Evolutionary conservation across 2,888 invertebrate genomes (phyloP), one percentile per base, ranked within the genome.

Genomic region (Leptopilina syphax): DNA sequence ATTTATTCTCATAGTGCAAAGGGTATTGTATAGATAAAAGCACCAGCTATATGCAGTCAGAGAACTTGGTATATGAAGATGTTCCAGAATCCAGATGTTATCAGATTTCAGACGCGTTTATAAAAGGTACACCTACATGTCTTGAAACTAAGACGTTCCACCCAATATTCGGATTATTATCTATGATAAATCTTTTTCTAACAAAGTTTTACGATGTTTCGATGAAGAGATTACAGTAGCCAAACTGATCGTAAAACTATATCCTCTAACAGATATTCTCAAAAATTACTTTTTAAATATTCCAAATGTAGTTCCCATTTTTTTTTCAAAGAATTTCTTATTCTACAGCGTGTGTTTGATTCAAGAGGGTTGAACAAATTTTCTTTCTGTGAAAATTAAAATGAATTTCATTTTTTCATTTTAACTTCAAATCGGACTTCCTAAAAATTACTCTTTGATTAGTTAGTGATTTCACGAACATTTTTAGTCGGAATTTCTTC

Each of bases 61-160:
- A 73, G 34, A 70, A 24, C 34, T 34, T 66, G n/a, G 65, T 65
- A 65, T 77, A 88, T 87, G 86, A 83, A 88, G 85, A 87, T 82
- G 84, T 87, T 83, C 80, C 77, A 85, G 86, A 87, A 87, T 83
- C 80, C 77, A 85, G 86, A 87, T 88, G 65, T 65, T 88, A 87
- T 88, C 88, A 77, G 77, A 44, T 47, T 65, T 50, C 77, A 65
- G 47, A 65, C 50, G 65, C 76, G 65, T 41, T 44, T 44, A 44
- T 54, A 34, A 73, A 70, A 79, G 77, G 54, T 81, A 82, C 66
- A 83, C 84, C 83, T 84, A 86, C 67, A 67, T 50, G 54, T 57
- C 34, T 54, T n/a, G 78, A 73, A 63, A 85, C 85, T 79, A 78
- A 84, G 85, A 82, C 81, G 78, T 84, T 77, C 81, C 80, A 77